Evolutionary conservation across 2,113 vertebrate species (phyloP), one percentile per base, ranked within the genome.

Genomic region (Erinaceus europaeus): DNA sequence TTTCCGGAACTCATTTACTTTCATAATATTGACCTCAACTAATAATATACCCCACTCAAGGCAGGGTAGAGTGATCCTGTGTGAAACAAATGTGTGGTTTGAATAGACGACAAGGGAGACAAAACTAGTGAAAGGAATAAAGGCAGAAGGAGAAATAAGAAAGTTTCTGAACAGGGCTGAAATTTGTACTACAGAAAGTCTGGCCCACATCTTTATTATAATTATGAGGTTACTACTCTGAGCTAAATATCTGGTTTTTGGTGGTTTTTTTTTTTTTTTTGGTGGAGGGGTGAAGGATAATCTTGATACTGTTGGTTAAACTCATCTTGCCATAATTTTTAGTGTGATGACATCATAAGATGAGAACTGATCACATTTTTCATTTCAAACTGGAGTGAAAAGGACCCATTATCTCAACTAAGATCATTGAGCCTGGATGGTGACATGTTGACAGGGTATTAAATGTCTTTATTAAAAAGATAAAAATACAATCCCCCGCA

Each of bases 291-390:
- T 13, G 27, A 4, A 17, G 6, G 32, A 57, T 17, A 36, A 36
- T 12, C 32, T 25, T n/a, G n/a, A n/a, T n/a, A 25, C 17, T 34
- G 0, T 4, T 18, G 15, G 9, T 25, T 4, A 23, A 4, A 11
- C 3, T 21, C 1, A 3, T 4, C 4, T 42, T 67, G 14, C 25
- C 20, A 0, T 4, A 3, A n/a, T n/a, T n/a, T n/a, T n/a, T n/a
- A n/a, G n/a, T n/a, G n/a, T n/a, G n/a, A n/a, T n/a, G n/a, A n/a
- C n/a, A n/a, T n/a, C n/a, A n/a, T n/a, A n/a, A n/a, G n/a, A n/a
- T n/a, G n/a, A n/a, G n/a, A n/a, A n/a, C n/a, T n/a, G n/a, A n/a
- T n/a, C n/a, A n/a, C n/a, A n/a, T n/a, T n/a, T n/a, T n/a, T n/a
- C n/a, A n/a, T n/a, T n/a, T n/a, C n/a, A n/a, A n/a, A n/a, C n/a